phyloP scores from a whole-genome alignment of 2,888 invertebrate species.

The Clostera curtula region DNA sequence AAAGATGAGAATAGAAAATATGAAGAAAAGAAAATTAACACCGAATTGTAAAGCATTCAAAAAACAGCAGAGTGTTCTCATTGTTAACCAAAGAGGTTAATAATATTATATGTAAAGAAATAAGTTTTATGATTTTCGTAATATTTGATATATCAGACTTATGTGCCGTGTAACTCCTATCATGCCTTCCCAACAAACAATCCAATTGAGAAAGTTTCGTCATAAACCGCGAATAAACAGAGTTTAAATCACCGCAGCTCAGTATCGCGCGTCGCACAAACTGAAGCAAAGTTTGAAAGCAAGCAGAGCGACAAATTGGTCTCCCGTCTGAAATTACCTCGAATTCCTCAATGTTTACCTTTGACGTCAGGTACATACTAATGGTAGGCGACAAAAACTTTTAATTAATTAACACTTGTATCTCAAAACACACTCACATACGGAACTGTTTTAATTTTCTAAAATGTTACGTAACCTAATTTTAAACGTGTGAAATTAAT shows the following conservation, averaged over 20 bases:
- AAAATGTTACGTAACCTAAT: no score
- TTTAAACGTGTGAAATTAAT: no score
- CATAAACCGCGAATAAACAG: slow-evolving; percentile 34
- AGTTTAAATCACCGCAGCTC: slow-evolving; percentile 27
- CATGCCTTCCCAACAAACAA: no score
- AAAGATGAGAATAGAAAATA: no score
- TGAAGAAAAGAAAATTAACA: no score
- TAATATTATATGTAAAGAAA: no score
- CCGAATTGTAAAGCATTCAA: no score
- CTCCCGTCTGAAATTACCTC: slow-evolving; percentile 17
- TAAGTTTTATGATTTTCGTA: no score
- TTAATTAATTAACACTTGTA: slow-evolving; percentile 13
- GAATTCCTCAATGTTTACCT: slow-evolving; percentile 20
- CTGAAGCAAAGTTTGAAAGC: slow-evolving; percentile 21
- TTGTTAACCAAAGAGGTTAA: no score
- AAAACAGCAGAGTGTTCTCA: no score
- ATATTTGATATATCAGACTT: no score
- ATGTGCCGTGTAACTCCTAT: no score
- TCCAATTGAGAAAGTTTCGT: slow-evolving; percentile 34
- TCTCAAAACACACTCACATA: slow-evolving; percentile 2
- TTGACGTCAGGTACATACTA: slow-evolving; percentile 13
- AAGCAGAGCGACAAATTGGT: slow-evolving; percentile 32
- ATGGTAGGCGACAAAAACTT: slow-evolving; percentile 17
- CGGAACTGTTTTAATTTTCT: not conserved
- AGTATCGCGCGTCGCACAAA: slow-evolving; percentile 13